Base-by-base conservation (phyloP, 2,113 vertebrate genomes). In the Oreochromis niloticus region DNA sequence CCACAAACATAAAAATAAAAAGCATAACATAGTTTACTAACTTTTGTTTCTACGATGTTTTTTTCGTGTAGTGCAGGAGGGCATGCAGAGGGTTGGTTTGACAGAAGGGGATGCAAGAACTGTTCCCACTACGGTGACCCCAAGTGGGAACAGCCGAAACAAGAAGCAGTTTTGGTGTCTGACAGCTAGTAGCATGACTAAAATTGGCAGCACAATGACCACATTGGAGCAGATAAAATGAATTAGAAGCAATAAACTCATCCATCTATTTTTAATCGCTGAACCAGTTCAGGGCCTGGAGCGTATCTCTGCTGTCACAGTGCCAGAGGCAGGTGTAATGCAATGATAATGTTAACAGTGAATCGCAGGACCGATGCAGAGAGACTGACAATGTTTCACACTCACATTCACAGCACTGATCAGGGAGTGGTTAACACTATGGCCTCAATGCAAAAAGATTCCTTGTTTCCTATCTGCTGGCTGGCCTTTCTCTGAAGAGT, bases 361-460 rank as follows among this genome's bases (percentile, higher is more conserved):
- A 27, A 73, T 46, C 2, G 22, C 0, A 0, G 22, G 14, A 27
- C 22, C 14, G 14, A 73, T 43, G 36, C n/a, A 43, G 39, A 10
- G 22, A 73, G 41, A 46, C n/a, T 7, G 22, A 73, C 43, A 46
- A 73, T 10, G 7, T 17, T 73, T 73, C 22, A 1, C 7, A 14
- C n/a, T 71, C 39, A 4, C 3, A 71, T 71, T 71, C 22, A 71
- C 66, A 71, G 5, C 13, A 73, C 66, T 43, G 61, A 66, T 66
- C 36, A 71, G 19, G 68, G 39, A 46, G 68, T 27, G 5, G 22
- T 73, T 73, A 17, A 43, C 39, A 73, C 39, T 7, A 36, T 12
- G 13, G 0, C 61, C 61, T 39, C 41, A 48, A 0, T 48, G 0
- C 24, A 75, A 50, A 48, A 75, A 50, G 0, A 17, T 30, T 75